Evolutionary conservation across 2,888 invertebrate species (phyloP).

Genomic region (Leptinotarsa juncta): DNA sequence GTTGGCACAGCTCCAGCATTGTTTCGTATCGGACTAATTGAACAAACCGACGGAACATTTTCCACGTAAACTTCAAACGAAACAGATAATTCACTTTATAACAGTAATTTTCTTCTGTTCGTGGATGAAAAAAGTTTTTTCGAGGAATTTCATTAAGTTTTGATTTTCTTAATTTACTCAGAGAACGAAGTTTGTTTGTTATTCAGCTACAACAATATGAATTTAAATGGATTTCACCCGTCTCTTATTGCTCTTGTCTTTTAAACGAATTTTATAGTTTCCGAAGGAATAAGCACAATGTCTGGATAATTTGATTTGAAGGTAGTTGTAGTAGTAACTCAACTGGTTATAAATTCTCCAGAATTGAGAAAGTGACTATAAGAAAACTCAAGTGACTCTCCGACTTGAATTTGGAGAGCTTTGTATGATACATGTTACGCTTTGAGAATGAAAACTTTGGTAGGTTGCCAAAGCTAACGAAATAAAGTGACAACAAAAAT

Average conservation of each 20-base stretch:
- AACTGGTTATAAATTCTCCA: too few species aligned
- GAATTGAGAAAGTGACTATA: too few species aligned
- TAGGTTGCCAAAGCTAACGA: too few species aligned
- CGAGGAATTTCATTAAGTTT: neutral
- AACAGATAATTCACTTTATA: slow-evolving; percentile 1
- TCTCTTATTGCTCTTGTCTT: neutral
- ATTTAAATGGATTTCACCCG: neutral
- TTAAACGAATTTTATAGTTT: neutral
- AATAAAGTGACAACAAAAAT: too few species aligned
- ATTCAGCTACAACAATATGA: neutral
- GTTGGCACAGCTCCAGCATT: neutral
- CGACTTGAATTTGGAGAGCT: too few species aligned
- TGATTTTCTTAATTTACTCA: neutral
- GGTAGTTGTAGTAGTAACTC: too few species aligned
- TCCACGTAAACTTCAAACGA: slow-evolving; percentile 2
- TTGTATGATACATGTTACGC: too few species aligned
- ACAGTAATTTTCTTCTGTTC: neutral
- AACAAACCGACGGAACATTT: neutral
- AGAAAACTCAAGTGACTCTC: too few species aligned
- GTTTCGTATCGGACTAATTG: neutral
- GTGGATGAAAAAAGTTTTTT: slow-evolving; percentile 1
- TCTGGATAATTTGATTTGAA: neutral
- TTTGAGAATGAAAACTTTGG: too few species aligned
- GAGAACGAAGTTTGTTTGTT: neutral
- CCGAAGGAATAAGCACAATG: neutral